These are phyloP conservation scores for Acholoe squamosa DNA, from an alignment of 2,888 invertebrate genomes.

Conservation along the genomic window DNA sequence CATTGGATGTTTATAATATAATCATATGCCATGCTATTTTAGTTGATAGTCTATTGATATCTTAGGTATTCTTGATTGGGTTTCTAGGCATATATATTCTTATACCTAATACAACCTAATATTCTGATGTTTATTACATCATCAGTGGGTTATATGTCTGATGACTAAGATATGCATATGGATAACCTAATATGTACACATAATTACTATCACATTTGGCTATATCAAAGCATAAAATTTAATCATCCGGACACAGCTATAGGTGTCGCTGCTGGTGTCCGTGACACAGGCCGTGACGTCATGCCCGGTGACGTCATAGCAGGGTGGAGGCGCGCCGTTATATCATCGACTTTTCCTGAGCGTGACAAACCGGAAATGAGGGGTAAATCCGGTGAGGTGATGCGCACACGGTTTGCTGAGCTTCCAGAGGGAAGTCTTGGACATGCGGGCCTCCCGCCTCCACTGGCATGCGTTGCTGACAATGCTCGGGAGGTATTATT, in stretches of 20 bases:
- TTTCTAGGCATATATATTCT: too few species aligned
- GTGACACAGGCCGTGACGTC: conserved; percentile 16
- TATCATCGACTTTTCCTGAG: conserved; percentile 15
- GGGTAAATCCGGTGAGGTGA: neutral
- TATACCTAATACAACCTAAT: too few species aligned
- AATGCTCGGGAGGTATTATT: neutral
- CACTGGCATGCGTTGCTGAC: conserved; percentile 43
- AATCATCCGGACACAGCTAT: neutral
- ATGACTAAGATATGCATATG: too few species aligned
- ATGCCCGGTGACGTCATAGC: neutral
- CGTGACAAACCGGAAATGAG: conserved; percentile 29
- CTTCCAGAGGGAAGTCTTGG: neutral
- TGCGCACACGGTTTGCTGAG: neutral
- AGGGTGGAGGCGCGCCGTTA: conserved; percentile 19
- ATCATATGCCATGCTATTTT: too few species aligned
- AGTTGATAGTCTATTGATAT: too few species aligned
- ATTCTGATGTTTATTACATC: too few species aligned
- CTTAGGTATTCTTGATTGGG: too few species aligned
- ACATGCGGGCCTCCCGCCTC: conserved; percentile 17
- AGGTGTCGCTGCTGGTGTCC: conserved; percentile 30
- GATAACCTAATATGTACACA: too few species aligned
- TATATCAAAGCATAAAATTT: too few species aligned
- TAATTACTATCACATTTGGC: too few species aligned
- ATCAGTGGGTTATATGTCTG: too few species aligned
- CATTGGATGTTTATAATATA: too few species aligned